Conservation (phyloP, 2,888 invertebrate species). For the Drosophila pegasa region DNA sequence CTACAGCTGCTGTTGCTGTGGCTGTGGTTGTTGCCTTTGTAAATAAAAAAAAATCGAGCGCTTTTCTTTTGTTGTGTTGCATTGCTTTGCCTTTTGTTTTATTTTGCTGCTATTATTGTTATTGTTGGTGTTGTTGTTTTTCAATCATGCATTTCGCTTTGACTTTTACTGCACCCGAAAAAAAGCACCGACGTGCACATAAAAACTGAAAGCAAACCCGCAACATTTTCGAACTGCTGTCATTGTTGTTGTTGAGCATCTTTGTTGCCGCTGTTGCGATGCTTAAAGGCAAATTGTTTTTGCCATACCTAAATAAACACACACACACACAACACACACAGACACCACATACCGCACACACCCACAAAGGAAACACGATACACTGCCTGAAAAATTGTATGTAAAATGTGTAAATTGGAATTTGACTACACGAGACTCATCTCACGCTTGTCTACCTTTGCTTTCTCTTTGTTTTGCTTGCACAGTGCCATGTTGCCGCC, state of each 20-base stretch:
- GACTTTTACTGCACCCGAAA: slow-evolving; percentile 67
- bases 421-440: slow-evolving; percentile 46
- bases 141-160: slow-evolving; percentile 77
- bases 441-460: slow-evolving; percentile 12
- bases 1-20: slow-evolving; percentile 6
- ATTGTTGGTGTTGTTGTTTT: slow-evolving; percentile 48
- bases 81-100: slow-evolving; percentile 32
- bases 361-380: slow-evolving; percentile 18
- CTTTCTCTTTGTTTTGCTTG: slow-evolving; percentile 12
- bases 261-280: slow-evolving; percentile 58
- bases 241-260: slow-evolving; percentile 47
- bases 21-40: not conserved
- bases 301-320: slow-evolving; percentile 32
- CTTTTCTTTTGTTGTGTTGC: slow-evolving; percentile 50
- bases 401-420: slow-evolving; percentile 36
- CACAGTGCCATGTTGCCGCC: slow-evolving; percentile 85
- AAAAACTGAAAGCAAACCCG: slow-evolving; percentile 57
- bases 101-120: slow-evolving; percentile 17
- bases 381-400: slow-evolving; percentile 74
- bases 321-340: slow-evolving; percentile 26
- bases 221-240: slow-evolving; percentile 60
- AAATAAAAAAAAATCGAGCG: not conserved
- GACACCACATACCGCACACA: slow-evolving; percentile 22
- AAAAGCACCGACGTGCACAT: slow-evolving; percentile 23
- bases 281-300: slow-evolving; percentile 63